Evolutionary conservation across 2,797 vertebrate species (phyloP), one percentile per base, ranked within the genome.

Genomic region (Coreius guichenoti): DNA sequence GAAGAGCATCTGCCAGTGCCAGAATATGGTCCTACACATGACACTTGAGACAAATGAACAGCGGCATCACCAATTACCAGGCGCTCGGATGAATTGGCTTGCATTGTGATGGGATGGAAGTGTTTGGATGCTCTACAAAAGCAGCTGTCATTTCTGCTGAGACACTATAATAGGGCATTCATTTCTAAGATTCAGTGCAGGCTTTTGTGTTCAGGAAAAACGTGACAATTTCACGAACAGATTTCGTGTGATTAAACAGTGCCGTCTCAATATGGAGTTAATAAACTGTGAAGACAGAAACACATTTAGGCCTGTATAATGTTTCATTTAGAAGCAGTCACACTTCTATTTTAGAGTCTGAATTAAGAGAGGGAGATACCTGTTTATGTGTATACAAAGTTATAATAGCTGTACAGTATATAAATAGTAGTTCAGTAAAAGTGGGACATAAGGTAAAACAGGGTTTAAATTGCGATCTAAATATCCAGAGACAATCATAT

Each of bases 11-110:
- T 26, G 70, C n/a, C 67, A 49, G 16, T 79, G 80, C 77, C 87
- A 88, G 73, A 78, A 88, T 79, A 31, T 68, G 83, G 69, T 78
- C 73, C 78, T 82, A 54, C 74, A 88, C 68, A 86, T 82, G 79
- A 87, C 78, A 56, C 70, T 51, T 63, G 81, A 72, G 72, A 83
- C 47, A 51, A 87, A 89, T 87, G 90, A 87, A 74, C 88, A 86
- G 91, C 92, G 92, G 92, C 91, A 93, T 90, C 91, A 86, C 85
- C 90, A 84, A 74, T 93, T 93, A 92, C 91, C 90, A 61, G 89
- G 91, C 90, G 90, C 92, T 93, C 93, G 93, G 93, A 94, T 93
- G 93, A 95, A 94, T 94, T 94, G 92, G 91, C 90, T 92, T 89
- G 90, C 90, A 93, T 94, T 94, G 94, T 94, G 92, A 93, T 92